A percentile compares a stretch with the other conserved stretches of the same genome.
Evolutionary conservation across 2,797 vertebrate genomes (phyloP).

Genomic region (Cottoperca gobio): DNA sequence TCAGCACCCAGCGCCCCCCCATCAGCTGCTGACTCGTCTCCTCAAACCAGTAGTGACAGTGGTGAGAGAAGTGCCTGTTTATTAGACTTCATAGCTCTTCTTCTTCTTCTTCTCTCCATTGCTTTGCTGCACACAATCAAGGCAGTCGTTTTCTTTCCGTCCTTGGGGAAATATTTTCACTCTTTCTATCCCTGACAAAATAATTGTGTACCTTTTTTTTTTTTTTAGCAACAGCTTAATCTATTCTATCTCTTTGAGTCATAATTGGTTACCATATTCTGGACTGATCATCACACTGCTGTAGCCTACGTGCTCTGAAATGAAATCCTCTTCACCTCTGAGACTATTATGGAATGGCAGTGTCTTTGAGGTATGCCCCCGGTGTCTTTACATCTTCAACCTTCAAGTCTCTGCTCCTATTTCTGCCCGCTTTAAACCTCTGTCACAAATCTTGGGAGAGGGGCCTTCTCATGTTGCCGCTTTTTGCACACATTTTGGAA

Average conservation of each 20-base stretch:
- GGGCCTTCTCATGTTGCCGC: constrained; percentile 38
- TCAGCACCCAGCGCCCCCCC: constrained; percentile 63
- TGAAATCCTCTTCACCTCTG: constrained; percentile 34
- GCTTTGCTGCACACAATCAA: constrained; percentile 52
- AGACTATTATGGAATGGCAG: constrained; percentile 2
- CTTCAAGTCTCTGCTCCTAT: constrained; percentile 36
- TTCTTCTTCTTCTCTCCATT: constrained; percentile 48
- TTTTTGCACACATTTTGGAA: constrained; percentile 49
- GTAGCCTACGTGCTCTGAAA: constrained; percentile 17
- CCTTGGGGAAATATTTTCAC: constrained; percentile 40
- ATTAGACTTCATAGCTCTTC: constrained; percentile 53
- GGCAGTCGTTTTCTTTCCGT: constrained; percentile 36
- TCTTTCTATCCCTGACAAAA: constrained; percentile 46
- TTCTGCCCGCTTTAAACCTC: constrained; percentile 36
- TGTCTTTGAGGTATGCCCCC: constrained; percentile 24
- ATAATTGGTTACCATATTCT: constrained; percentile 35
- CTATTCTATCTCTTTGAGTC: constrained; percentile 36
- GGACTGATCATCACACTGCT: constrained; percentile 5
- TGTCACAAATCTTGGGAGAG: constrained; percentile 54
- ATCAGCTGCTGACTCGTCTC: constrained; percentile 79
- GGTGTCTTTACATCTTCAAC: constrained; percentile 30
- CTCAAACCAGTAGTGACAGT: constrained; percentile 83
- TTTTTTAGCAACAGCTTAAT: constrained; percentile 21
- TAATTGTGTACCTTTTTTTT: constrained; percentile 9
- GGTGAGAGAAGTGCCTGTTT: constrained; percentile 90